Base-by-base conservation (phyloP, 2,888 invertebrate species). In the Creontiades dilutus region DNA sequence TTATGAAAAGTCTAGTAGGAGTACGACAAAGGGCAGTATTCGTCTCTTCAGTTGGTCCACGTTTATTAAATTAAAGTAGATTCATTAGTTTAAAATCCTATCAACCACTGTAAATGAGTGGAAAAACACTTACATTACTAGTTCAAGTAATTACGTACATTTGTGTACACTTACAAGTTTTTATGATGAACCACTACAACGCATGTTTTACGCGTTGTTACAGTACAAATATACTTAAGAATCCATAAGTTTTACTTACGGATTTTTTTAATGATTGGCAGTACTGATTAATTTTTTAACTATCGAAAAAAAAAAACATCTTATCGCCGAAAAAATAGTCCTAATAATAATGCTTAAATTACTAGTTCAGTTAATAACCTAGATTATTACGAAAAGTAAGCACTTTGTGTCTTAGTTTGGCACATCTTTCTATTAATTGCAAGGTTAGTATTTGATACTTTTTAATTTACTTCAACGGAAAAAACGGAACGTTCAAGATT, bases 391-490 rank as follows among this genome's bases (percentile, higher is more conserved):
- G 78, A 19, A 52, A 68, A 88, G 27, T 76, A 88, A 88, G 88
- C 88, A 80, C 88, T 28, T 28, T 80, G 88, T 78, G 86, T 86
- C 86, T 86, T 55, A 78, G 27, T 88, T 88, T 88, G 88, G 88
- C 88, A 88, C 88, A 88, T 55, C n/a, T 88, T 75, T n/a, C 48
- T n/a, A 88, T 88, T 88, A 88, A 88, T 88, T 80, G 88, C 88
- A 80, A 78, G 46, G 88, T 88, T 88, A 88, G 88, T 86, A 80
- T 47, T 75, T 86, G 37, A 86, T 75, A 76, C 19, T 46, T 75
- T 3, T 85, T 75, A 52, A 52, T 14, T 14, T 14, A 5, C 52
- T 37, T 23, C 52, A 28, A 9, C 3, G 57, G 57, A 28, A 84
- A 82, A 28, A 28, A 85, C 85, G 85, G 61, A 85, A 61, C 55